Percentiles rank a stretch among this genome's conserved stretches.
These are phyloP conservation scores for Podotricha telesiphe DNA, from an alignment of 2,888 invertebrate species.

Conservation along the genomic window DNA sequence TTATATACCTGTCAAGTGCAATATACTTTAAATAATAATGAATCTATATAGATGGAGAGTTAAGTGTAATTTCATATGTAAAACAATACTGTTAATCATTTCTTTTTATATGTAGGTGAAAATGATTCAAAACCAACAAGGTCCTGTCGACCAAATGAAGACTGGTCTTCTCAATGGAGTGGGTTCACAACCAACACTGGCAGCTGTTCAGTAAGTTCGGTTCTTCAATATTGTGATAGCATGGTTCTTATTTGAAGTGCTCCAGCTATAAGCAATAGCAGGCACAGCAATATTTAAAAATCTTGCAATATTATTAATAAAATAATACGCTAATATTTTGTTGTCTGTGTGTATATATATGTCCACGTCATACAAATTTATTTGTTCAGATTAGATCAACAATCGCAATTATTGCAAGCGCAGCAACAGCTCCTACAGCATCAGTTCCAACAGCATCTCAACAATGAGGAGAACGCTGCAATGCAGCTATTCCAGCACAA, in stretches of 20 bases:
- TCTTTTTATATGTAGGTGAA: conserved; percentile 73
- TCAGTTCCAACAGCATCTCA: conserved; percentile 80
- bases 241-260: neutral
- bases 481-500: conserved; percentile 85
- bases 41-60: no score
- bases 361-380: conserved; percentile 18
- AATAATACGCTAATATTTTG: neutral
- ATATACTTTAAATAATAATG: no score
- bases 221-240: neutral
- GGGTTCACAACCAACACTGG: conserved; percentile 61
- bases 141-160: conserved; percentile 68
- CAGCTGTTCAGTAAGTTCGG: conserved; percentile 72
- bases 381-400: conserved; percentile 69
- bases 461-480: conserved; percentile 73
- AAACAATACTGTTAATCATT: no score
- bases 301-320: no score
- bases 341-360: neutral
- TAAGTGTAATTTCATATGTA: no score
- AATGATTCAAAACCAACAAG: conserved; percentile 78
- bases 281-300: no score
- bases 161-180: conserved; percentile 74
- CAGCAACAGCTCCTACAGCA: conserved; percentile 81
- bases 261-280: no score
- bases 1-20: no score
- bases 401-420: conserved; percentile 73